Percentiles rank a stretch among this genome's conserved stretches.
These are phyloP conservation scores for Halcyon leucocephala DNA, from an alignment of 2,797 vertebrate species.

Conservation along the genomic window DNA sequence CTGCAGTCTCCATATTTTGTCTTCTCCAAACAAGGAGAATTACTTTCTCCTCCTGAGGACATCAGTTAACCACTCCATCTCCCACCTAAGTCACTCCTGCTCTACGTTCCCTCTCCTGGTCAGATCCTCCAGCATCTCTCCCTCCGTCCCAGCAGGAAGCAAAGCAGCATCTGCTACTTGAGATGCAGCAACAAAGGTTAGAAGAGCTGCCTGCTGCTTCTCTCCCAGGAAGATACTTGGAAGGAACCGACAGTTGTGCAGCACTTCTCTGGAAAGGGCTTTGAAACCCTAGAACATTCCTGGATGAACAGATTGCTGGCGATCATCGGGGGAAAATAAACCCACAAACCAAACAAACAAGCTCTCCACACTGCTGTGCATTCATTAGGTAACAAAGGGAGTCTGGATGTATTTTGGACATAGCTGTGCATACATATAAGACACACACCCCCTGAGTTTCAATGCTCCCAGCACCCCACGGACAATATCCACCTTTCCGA, in stretches of 20 bases:
- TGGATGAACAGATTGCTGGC: constrained; percentile 20
- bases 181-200: background rate
- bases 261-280: background rate
- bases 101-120: background rate
- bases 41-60: background rate
- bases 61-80: background rate
- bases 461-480: background rate
- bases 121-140: background rate
- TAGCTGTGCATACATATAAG: background rate
- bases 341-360: background rate
- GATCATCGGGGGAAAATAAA: background rate
- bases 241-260: background rate
- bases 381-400: background rate
- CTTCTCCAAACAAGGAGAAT: background rate
- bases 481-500: accelerated
- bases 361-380: background rate
- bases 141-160: background rate
- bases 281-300: background rate
- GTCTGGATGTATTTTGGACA: background rate
- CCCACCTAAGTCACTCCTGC: background rate
- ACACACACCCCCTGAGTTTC: background rate
- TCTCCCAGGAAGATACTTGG: background rate
- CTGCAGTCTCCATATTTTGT: background rate
- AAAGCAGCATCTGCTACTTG: constrained; percentile 1
- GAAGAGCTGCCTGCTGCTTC: constrained; percentile 9